Evolutionary conservation across 2,113 vertebrate genomes (phyloP).

Genomic region (Henicopernis longicauda): DNA sequence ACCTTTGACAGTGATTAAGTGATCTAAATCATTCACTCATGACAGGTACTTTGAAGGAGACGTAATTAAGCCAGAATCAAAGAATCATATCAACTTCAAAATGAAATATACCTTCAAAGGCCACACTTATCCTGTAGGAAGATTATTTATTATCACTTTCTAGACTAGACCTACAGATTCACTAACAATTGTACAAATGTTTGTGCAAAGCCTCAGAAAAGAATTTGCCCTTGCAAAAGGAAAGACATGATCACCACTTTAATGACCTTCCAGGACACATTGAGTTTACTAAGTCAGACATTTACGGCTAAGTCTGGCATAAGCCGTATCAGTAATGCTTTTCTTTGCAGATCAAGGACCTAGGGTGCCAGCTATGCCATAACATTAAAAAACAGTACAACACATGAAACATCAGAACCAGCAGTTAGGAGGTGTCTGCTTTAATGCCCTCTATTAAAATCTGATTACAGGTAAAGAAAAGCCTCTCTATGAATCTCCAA

Average conservation of each 20-base stretch:
- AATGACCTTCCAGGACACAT: background rate
- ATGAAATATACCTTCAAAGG: background rate
- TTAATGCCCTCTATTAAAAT: conserved; percentile 1
- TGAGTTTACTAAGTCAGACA: background rate
- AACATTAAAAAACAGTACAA: background rate
- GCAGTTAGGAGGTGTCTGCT: background rate
- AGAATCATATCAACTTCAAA: background rate
- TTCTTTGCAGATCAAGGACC: background rate
- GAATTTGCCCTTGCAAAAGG: background rate
- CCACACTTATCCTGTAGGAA: background rate
- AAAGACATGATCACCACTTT: background rate
- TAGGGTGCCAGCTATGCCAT: background rate
- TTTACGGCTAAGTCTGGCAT: background rate
- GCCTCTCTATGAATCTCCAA: background rate
- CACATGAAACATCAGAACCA: background rate
- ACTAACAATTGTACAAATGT: background rate
- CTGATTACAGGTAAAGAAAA: background rate
- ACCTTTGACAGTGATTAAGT: too few species aligned
- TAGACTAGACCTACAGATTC: background rate
- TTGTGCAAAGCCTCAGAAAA: background rate
- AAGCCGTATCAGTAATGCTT: background rate
- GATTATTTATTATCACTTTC: background rate
- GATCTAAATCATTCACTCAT: too few species aligned
- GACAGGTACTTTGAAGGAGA: background rate
- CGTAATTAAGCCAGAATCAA: background rate